Evolutionary conservation across 1,140 invertebrate genomes (phyloP), one percentile per base, ranked within the genome.

Genomic region (Nylanderia fulva): DNA sequence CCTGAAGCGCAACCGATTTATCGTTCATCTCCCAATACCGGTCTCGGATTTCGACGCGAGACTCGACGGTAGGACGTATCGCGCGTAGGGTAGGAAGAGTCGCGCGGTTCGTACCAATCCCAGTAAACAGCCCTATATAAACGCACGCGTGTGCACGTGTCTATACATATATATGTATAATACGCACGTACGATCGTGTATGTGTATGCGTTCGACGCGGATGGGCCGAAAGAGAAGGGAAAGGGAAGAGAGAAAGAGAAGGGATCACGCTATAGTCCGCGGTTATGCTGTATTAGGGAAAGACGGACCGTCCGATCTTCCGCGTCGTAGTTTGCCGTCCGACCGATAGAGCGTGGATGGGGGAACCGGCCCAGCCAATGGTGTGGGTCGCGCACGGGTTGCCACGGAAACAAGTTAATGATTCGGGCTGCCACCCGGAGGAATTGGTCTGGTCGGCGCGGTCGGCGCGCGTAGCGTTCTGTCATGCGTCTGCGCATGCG

Each of bases 381-480:
- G 91, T 91, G 88, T 91, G 88, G 88, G 90, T 89, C 87, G 85
- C 87, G 60, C n/a, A 84, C 66, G 91, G 90, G 94, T 94, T 94
- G 93, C 93, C 94, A 93, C 90, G 94, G 94, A 90, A 93, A 94
- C 94, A 93, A 93, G 92, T 94, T 94, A 94, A 95, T 94, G 94
- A 95, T 95, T 95, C 94, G 93, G 93, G 91, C 92, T 90, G 91
- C 92, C 90, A 93, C 92, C 90, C 45, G 45, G 90, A 94, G 93
- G 92, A 94, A 94, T 93, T 94, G 92, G 93, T 90, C 91, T 90
- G 86, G 84, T 71, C 58, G 76, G 60, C 64, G 77, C 60, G 66
- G 54, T 68, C 69, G 61, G 58, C 52, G 52, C 75, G 69, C 66
- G 88, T 74, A 77, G 58, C 85, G 64, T 71, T 11, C n/a, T 21